A percentile compares a stretch with the other conserved stretches of the same genome.
Evolutionary conservation across 2,113 vertebrate species (phyloP).

Genomic region (Anseranas semipalmata): DNA sequence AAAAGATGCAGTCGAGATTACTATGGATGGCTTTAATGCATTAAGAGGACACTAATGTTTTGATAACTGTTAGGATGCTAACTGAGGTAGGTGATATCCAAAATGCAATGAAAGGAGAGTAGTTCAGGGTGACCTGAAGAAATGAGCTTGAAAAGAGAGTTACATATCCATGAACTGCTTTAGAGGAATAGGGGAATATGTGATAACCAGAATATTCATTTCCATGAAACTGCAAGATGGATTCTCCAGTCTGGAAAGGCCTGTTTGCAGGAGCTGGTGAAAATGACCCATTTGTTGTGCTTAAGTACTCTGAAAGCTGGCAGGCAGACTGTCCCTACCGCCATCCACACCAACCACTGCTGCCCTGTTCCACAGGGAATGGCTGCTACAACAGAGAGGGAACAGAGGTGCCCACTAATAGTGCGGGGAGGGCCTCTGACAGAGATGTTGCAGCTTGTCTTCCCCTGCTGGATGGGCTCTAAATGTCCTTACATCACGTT

Average conservation of each 20-base stretch:
- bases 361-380: neutral
- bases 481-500: neutral
- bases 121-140: neutral
- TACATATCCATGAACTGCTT: neutral
- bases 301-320: neutral
- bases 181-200: neutral
- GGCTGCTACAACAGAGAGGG: rapidly evolving
- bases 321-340: neutral
- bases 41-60: neutral
- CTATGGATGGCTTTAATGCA: neutral
- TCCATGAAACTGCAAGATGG: neutral
- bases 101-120: neutral
- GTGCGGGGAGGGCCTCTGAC: neutral
- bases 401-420: neutral
- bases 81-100: neutral
- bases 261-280: neutral
- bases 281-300: neutral
- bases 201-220: neutral
- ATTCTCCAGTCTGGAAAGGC: neutral
- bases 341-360: rapidly evolving
- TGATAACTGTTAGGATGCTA: neutral
- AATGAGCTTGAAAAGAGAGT: neutral
- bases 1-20: neutral
- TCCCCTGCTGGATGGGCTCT: neutral
- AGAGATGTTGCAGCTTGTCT: neutral